phyloP scores from a whole-genome alignment of 1,140 invertebrate genomes.

The Aphaenogaster rudis region DNA sequence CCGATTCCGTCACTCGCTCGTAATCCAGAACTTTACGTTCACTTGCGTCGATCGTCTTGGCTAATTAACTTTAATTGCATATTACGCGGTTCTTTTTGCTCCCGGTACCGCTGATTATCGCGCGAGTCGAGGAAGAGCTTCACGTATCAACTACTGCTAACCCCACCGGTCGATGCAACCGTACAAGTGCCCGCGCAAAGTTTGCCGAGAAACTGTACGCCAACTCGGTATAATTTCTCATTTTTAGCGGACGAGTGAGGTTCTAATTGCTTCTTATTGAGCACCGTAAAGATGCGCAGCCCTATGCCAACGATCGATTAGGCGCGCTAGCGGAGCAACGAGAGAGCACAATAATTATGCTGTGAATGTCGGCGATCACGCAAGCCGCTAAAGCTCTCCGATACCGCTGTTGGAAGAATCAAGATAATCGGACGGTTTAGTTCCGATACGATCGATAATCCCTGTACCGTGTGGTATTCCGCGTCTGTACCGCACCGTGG shows the following conservation, averaged over 20 bases:
- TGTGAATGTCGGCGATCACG: slow-evolving; percentile 49
- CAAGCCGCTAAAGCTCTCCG: slow-evolving; percentile 5
- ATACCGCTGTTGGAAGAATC: slow-evolving; percentile 46
- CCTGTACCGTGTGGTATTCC: slow-evolving; percentile 33
- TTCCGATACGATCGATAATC: slow-evolving; percentile 51
- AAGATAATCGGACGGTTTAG: slow-evolving; percentile 48
- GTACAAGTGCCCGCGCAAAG: background rate
- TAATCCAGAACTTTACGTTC: slow-evolving; percentile 4
- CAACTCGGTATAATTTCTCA: slow-evolving; percentile 5
- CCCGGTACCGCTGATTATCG: slow-evolving; percentile 22
- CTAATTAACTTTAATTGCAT: slow-evolving; percentile 54
- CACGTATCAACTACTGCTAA: background rate
- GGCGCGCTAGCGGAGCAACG: background rate
- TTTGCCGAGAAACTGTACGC: background rate
- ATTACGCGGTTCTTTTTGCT: slow-evolving; percentile 14
- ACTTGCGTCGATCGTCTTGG: slow-evolving; percentile 24
- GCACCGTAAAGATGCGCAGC: slow-evolving; percentile 5
- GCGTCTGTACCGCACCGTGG: slow-evolving; percentile 21
- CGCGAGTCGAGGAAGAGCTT: background rate
- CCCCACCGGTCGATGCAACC: no score
- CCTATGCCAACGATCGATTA: slow-evolving; percentile 44
- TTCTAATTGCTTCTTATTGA: slow-evolving; percentile 36
- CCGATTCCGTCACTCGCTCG: slow-evolving; percentile 45
- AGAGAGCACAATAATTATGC: slow-evolving; percentile 46
- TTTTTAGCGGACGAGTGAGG: slow-evolving; percentile 26